Conservation (phyloP, 2,113 vertebrate species). For the Notothenia rossii region DNA sequence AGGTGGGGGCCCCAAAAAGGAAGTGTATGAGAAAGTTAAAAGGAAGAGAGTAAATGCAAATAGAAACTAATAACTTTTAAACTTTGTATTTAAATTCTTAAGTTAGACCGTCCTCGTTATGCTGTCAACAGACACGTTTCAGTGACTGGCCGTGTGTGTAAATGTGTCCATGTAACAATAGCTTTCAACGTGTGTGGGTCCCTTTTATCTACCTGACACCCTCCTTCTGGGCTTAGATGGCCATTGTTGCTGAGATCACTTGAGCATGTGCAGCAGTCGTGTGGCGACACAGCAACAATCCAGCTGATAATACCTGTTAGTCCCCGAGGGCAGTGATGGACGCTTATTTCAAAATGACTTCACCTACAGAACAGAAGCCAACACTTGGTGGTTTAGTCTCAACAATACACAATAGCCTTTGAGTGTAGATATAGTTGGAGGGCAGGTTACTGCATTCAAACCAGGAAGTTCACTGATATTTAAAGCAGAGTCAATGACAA, state of each 20-base stretch:
- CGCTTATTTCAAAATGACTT: constrained; percentile 28
- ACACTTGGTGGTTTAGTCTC: constrained; percentile 31
- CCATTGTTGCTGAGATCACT: constrained; percentile 55
- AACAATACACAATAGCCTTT: constrained; percentile 22
- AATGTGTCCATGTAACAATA: constrained; percentile 17
- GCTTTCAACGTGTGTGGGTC: constrained; percentile 3
- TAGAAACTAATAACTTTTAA: not conserved
- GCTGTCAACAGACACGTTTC: not conserved
- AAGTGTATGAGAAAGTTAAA: not conserved
- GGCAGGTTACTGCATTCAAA: not conserved
- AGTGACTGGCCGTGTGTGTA: not conserved
- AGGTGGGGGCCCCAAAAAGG: not conserved
- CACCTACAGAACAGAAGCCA: constrained; percentile 8
- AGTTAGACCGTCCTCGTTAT: not conserved
- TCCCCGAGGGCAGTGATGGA: constrained; percentile 13
- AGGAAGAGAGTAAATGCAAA: not conserved
- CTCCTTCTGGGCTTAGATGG: constrained; percentile 33
- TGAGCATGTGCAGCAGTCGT: constrained; percentile 52
- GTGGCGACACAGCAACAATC: constrained; percentile 5
- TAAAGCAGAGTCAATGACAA: not conserved
- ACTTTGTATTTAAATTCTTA: constrained; percentile 12
- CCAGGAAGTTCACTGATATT: not conserved
- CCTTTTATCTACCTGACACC: constrained; percentile 63
- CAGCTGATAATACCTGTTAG: constrained; percentile 44
- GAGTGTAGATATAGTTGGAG: not conserved